Evolutionary conservation across 2,113 vertebrate genomes (phyloP), one percentile per base, ranked within the genome.

Genomic region (Phylloscopus whistleri): DNA sequence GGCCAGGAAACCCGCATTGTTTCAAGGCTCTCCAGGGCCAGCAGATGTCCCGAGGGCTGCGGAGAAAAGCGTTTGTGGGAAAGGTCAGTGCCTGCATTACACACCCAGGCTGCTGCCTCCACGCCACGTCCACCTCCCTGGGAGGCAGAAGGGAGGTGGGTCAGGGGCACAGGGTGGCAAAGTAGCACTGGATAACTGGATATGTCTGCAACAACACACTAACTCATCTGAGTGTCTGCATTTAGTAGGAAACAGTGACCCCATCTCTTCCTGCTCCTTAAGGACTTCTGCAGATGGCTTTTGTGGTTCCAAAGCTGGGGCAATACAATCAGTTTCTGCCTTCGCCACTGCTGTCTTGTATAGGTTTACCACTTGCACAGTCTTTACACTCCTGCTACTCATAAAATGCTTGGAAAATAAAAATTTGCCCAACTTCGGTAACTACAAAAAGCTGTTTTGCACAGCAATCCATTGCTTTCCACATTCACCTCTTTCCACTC

Each of bases 1-100:
- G 82, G 35, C 52, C 96, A 93, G 95, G 94, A 96, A 96, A 74
- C 75, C 13, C 0, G 0, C 56, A 96, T 96, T 95, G 90, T 95
- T 97, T 74, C 56, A 26, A 90, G 85, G 63, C 75, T 90, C n/a
- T 87, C 51, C 82, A 39, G 79, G 90, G 84, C 82, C 52, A 93
- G 72, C 95, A 96, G 95, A 95, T 95, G 90, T 90, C 87, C 87
- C 0, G 6, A 88, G 72, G 59, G 79, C 72, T 55, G 76, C 1
- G 0, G 27, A 59, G 92, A 94, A 81, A 59, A 64, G 41, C 0
- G 0, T 68, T 63, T 90, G 72, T 94, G 90, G 87, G 94, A 95
- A 97, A 96, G 70, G 63, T 62, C 90, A 80, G 37, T 23, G 49
- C 28, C 59, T 68, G 58, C 24, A 0, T 46, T 83, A 85, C 9